Conservation (phyloP, 2,888 invertebrate genomes). For the Eugnorisma glareosa region DNA sequence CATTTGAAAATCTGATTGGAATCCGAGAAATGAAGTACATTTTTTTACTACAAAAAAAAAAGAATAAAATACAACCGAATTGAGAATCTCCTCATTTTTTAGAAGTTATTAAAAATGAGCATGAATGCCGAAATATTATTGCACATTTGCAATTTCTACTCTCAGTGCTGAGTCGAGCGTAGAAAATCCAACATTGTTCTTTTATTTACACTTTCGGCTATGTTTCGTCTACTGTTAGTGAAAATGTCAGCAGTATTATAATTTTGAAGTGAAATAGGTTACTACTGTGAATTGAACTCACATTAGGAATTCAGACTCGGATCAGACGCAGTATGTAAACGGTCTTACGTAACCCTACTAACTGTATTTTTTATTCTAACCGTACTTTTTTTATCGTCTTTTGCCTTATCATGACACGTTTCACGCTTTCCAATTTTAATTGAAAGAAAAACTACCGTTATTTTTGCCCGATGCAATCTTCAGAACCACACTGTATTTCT, state of each 20-base stretch:
- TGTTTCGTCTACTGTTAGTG: too few species aligned
- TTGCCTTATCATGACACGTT: not conserved
- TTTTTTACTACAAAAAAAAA: not conserved
- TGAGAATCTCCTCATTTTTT: not conserved
- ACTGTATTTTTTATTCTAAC: not conserved
- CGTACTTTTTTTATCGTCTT: not conserved
- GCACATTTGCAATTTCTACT: not conserved
- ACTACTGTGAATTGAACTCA: too few species aligned
- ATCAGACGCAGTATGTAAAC: not conserved
- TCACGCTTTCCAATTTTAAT: not conserved
- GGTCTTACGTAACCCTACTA: not conserved
- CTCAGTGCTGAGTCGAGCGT: not conserved
- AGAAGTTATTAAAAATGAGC: not conserved
- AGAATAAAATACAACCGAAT: not conserved
- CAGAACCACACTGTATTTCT: not conserved
- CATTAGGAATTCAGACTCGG: not conserved
- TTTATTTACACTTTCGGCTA: too few species aligned
- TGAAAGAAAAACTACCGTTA: not conserved
- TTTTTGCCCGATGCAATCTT: not conserved
- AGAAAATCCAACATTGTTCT: not conserved
- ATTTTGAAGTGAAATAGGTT: too few species aligned
- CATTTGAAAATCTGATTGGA: not conserved
- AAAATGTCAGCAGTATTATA: too few species aligned
- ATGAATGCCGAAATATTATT: not conserved
- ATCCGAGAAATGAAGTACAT: not conserved